Conservation (phyloP, 2,888 invertebrate species). For the Coenonympha arcania region DNA sequence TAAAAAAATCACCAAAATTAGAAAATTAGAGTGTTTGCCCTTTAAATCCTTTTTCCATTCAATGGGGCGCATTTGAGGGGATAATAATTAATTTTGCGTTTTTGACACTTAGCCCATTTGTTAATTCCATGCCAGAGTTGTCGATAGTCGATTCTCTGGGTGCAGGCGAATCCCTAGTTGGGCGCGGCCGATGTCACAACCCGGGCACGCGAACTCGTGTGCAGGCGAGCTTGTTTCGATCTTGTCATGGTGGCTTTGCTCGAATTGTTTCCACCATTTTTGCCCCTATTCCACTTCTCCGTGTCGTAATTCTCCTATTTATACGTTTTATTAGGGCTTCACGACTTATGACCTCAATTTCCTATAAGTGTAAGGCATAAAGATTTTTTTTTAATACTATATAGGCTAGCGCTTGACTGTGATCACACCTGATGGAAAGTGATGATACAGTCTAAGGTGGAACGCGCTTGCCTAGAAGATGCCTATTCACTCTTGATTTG, state of each 20-base stretch:
- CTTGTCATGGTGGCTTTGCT: conserved; percentile 38
- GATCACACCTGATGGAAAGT: too few species aligned
- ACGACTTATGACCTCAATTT: conserved; percentile 12
- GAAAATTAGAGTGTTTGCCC: too few species aligned
- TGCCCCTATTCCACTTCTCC: conserved; percentile 32
- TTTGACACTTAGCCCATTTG: neutral
- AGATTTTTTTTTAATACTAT: too few species aligned
- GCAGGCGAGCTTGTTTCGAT: conserved; percentile 34
- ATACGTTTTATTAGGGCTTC: conserved; percentile 17
- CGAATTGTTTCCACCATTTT: conserved; percentile 32
- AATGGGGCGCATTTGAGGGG: too few species aligned
- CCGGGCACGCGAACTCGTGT: conserved; percentile 56
- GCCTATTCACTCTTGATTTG: too few species aligned
- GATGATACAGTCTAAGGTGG: too few species aligned
- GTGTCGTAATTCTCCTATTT: conserved; percentile 29
- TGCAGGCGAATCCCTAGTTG: conserved; percentile 52
- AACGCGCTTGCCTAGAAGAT: too few species aligned
- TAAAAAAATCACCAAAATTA: too few species aligned
- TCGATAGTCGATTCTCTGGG: conserved; percentile 37
- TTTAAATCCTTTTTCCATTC: too few species aligned
- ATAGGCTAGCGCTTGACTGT: too few species aligned
- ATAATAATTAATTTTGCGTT: neutral
- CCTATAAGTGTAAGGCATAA: neutral
- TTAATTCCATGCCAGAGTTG: neutral
- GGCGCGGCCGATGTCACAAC: conserved; percentile 58